Base-by-base conservation (phyloP, 1,140 invertebrate species). In the Mizuhopecten yessoensis region DNA sequence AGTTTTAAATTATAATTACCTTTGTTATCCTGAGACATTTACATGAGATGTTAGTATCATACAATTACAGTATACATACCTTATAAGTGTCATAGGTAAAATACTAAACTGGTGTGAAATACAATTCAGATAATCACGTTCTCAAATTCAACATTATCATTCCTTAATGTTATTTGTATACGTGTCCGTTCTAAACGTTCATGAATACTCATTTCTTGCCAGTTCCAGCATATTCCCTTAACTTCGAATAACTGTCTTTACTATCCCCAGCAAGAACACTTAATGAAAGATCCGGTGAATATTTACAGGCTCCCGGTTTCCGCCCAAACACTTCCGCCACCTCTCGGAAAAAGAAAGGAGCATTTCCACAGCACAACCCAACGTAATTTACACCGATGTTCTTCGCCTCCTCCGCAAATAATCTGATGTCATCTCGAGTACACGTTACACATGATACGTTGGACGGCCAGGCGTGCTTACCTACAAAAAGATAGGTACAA, bases 291-390 rank as follows among this genome's bases (percentile, higher is more conserved):
- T 93, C 92, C 3, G 91, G 86, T 2, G 89, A 49, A 42, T 94
- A 94, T 29, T 88, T 86, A 42, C 42, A 86, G 15, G 93, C 92
- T 11, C 88, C 90, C 0, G 94, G 92, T 34, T 57, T 87, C 13
- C 94, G 45, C 1, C 94, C 93, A n/a, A 90, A 89, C 0, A 86
- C 86, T 89, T 93, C 91, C n/a, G 93, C 93, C 45, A 95, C 10
- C n/a, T 90, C 90, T 10, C 94, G 90, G 34, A 91, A 89, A 36
- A 91, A 93, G 20, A 92, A 86, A 33, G 93, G 23, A 15, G 86
- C 87, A 57, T 95, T 94, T 33, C 94, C 94, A 86, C 94, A 95
- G 88, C 94, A 95, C 0, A 95, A 87, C 13, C 94, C 94, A 9
- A 94, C 89, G 88, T 95, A 95, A 33, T 95, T 86, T 13, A 95